phyloP scores from a whole-genome alignment of 1,140 invertebrate species.

The Leptinotarsa undecemlineata region DNA sequence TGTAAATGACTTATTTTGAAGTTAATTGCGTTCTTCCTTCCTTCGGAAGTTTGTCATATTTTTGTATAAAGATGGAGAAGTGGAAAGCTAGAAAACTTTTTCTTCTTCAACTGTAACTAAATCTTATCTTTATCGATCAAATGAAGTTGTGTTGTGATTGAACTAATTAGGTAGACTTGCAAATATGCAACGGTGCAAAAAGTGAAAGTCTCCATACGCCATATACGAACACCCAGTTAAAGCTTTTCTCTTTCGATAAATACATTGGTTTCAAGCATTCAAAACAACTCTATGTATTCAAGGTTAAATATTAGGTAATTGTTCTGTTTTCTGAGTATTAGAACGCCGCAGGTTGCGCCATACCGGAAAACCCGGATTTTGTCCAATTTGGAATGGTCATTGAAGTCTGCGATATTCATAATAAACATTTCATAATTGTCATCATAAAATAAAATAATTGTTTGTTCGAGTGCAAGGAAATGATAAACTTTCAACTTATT shows the following conservation, averaged over 20 bases:
- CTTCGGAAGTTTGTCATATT: too few species aligned
- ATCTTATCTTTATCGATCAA: too few species aligned
- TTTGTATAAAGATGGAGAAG: too few species aligned
- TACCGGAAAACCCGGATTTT: not conserved
- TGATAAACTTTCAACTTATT: too few species aligned
- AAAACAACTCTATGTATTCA: not conserved
- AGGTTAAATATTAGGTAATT: not conserved
- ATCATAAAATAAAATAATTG: not conserved
- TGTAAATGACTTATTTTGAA: too few species aligned
- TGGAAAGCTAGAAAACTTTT: too few species aligned
- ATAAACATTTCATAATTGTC: not conserved
- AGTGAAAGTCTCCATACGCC: not conserved
- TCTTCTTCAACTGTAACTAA: too few species aligned
- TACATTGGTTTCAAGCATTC: not conserved
- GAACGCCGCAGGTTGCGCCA: not conserved
- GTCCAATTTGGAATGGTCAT: not conserved
- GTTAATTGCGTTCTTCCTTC: too few species aligned
- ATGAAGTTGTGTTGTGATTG: too few species aligned
- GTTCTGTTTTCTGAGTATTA: not conserved
- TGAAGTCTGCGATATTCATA: too few species aligned
- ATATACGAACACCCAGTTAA: not conserved
- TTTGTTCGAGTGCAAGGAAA: not conserved
- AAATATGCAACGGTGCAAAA: not conserved
- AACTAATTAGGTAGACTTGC: too few species aligned
- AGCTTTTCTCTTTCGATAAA: slow-evolving; percentile 1